Evolutionary conservation across 2,113 vertebrate genomes (phyloP).

Genomic region (Oreochromis tanganicae): DNA sequence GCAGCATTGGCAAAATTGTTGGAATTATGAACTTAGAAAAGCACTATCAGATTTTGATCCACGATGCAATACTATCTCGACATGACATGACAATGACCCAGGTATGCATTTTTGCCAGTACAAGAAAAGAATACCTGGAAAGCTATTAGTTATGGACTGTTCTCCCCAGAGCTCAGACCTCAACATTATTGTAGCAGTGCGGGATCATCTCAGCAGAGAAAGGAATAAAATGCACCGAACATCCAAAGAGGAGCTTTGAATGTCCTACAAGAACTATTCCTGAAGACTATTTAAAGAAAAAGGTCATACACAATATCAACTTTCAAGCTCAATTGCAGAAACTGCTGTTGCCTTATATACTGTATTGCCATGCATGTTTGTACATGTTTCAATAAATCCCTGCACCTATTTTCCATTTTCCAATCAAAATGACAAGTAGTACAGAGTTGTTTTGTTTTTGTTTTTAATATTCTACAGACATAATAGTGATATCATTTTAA

Average conservation of each 20-base stretch:
- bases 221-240: neutral
- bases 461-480: neutral
- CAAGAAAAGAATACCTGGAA: neutral
- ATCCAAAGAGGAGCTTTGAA: neutral
- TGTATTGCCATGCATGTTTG: neutral
- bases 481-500: neutral
- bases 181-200: neutral
- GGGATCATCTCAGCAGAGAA: neutral
- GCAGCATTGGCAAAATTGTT: neutral
- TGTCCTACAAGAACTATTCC: neutral
- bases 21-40: neutral
- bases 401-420: neutral
- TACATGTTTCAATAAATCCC: neutral
- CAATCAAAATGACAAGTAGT: neutral
- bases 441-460: neutral
- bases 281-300: neutral
- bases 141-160: neutral
- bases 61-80: rapidly evolving
- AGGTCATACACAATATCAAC: neutral
- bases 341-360: neutral
- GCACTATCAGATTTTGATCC: neutral
- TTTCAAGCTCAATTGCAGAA: neutral
- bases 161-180: neutral
- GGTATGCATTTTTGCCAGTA: neutral
- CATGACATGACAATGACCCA: neutral